These are phyloP conservation scores for Pterostichus madidus DNA, from an alignment of 2,888 invertebrate species.

Conservation along the genomic window DNA sequence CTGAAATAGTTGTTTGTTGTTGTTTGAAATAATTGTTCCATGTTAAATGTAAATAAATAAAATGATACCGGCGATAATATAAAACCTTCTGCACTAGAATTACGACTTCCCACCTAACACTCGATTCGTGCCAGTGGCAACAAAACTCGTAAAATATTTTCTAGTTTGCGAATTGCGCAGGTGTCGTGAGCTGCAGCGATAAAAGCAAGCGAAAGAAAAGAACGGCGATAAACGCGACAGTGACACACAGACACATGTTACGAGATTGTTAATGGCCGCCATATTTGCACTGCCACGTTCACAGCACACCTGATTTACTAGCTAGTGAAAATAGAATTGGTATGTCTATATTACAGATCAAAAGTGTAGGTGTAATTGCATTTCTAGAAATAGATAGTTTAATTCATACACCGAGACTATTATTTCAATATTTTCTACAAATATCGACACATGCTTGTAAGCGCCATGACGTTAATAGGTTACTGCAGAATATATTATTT, in stretches of 20 bases:
- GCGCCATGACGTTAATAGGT: too few relatives aligned
- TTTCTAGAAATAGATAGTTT: too few relatives aligned
- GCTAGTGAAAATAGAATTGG: slow-evolving; percentile 26
- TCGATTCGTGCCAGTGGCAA: slow-evolving; percentile 18
- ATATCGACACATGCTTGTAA: too few relatives aligned
- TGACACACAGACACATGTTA: slow-evolving; percentile 26
- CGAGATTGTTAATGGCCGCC: slow-evolving; percentile 43
- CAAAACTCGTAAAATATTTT: slow-evolving; percentile 54
- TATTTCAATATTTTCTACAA: too few relatives aligned
- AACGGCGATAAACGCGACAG: slow-evolving; percentile 33
- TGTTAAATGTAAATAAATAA: slow-evolving; percentile 9
- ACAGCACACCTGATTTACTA: slow-evolving; percentile 36
- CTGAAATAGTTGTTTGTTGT: not conserved
- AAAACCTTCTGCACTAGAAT: not conserved
- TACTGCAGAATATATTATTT: too few relatives aligned
- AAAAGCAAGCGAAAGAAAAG: slow-evolving; percentile 46
- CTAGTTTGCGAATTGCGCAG: slow-evolving; percentile 31
- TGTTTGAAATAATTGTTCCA: not conserved
- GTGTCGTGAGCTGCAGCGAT: slow-evolving; percentile 54
- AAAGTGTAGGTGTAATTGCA: too few relatives aligned
- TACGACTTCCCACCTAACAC: slow-evolving; percentile 45
- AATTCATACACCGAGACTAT: too few relatives aligned
- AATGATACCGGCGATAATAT: not conserved
- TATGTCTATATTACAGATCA: too few relatives aligned
- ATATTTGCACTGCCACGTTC: slow-evolving; percentile 46